Base-by-base conservation (phyloP, 2,797 vertebrate species). In the Sebastes reedi region DNA sequence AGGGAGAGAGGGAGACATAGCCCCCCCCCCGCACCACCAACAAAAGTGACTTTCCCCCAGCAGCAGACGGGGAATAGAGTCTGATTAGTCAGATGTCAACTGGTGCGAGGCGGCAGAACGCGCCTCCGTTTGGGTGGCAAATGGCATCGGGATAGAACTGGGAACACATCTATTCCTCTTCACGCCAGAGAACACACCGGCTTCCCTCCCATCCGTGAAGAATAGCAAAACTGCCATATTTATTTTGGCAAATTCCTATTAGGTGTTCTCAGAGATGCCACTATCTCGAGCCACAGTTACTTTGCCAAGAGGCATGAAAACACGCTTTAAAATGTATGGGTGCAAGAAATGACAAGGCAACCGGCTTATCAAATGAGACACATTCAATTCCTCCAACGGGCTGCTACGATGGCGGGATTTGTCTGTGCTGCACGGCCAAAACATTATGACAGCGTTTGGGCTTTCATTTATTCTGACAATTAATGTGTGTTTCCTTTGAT, bases 41-140 rank as follows among this genome's bases (percentile, higher is more conserved):
- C 79, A 75, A 88, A 87, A 93, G 89, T 86, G 89, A 91, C 89
- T 93, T 90, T 83, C 76, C 70, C 79, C 83, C 78, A 36, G 85
- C 80, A 76, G 90, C 89, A 90, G 90, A 88, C 80, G 88, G 91
- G 93, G 89, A 95, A 93, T 93, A 87, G 84, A 94, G 93, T 95
- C 94, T 94, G 95, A 95, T 96, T 95, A 95, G 94, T 94, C 93
- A 94, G 94, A 95, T 91, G 92, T 95, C 94, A 94, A 92, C 91
- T 79, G 91, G 92, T 92, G 93, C 93, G 77, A 92, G 89, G 89
- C 89, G 65, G 92, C 90, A 87, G 88, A 93, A 92, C 89, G 80
- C 72, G 60, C 67, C 86, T 79, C 86, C 65, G 74, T 92, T 94
- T 94, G 95, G 92, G 92, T 91, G 92, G 94, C 90, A 94, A 94